Base-by-base conservation (phyloP, 2,888 invertebrate genomes). In the Callimorpha dominula region DNA sequence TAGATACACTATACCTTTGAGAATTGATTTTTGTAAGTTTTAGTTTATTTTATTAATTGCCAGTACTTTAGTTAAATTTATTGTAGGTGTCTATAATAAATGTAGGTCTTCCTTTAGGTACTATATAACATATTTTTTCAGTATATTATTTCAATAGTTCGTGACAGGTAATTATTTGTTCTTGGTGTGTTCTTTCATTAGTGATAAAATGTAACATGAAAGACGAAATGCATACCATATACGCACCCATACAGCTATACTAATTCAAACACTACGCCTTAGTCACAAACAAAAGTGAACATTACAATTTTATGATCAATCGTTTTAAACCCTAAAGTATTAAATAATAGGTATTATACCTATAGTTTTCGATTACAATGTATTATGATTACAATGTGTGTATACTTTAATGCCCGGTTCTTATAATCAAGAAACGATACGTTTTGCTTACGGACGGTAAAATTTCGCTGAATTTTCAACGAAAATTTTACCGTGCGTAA, bases 241-340 rank as follows among this genome's bases (percentile, higher is more conserved):
- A 40, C 73, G 70, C 81, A 82, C 74, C 60, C 77, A 74, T 82
- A 83, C 75, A 83, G 81, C 83, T 85, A 84, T 79, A 78, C 72
- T 71, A 71, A 68, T 73, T 78, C 81, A 78, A 67, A 77, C 76
- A 83, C 83, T 70, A 78, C 83, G 85, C 83, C 83, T 83, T 78
- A 85, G 71, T 79, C 78, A 64, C 69, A 75, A 82, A 76, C 70
- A 73, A 83, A 77, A 68, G 72, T 78, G 78, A 79, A 83, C 70
- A 78, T 73, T 82, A 73, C 70, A 80, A 74, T 74, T 68, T 84
- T 65, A 76, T 74, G 65, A 84, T 77, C 72, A 71, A 76, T 82
- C 72, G 77, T 83, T 82, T 84, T 80, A 83, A 84, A 83, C 70
- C 71, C 82, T 83, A 83, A 84, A 78, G 74, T 82, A 80, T 78